Evolutionary conservation across 1,140 invertebrate genomes (phyloP).

Genomic region (Elymnias hypermnestra): DNA sequence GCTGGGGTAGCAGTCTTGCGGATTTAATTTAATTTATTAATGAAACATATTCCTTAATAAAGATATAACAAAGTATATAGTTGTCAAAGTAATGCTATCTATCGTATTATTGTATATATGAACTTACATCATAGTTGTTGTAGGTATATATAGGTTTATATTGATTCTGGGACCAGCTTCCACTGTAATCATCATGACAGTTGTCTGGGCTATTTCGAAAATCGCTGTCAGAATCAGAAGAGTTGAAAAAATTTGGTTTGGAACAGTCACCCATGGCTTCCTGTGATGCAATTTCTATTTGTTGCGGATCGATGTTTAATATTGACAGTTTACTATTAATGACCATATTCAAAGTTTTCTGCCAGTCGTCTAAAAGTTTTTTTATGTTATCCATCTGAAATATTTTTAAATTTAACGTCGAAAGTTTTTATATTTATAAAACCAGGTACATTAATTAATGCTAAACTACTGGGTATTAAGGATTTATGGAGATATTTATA

Average conservation of each 20-base stretch:
- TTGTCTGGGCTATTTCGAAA: slow-evolving; percentile 32
- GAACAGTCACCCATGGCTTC: slow-evolving; percentile 57
- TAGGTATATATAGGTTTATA: slow-evolving; percentile 3
- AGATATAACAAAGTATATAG: too few relatives aligned
- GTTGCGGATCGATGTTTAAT: slow-evolving; percentile 37
- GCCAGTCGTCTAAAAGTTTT: slow-evolving; percentile 58
- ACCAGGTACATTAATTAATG: too few relatives aligned
- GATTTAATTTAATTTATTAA: too few relatives aligned
- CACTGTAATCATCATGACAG: slow-evolving; percentile 37
- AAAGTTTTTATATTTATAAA: too few relatives aligned
- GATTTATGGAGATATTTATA: too few relatives aligned
- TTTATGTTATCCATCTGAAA: slow-evolving; percentile 58
- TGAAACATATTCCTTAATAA: too few relatives aligned
- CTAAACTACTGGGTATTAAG: too few relatives aligned
- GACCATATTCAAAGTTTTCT: slow-evolving; percentile 52
- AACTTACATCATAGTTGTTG: slow-evolving; percentile 23
- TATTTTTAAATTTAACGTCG: not conserved
- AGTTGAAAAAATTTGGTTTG: slow-evolving; percentile 33
- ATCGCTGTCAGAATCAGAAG: slow-evolving; percentile 48
- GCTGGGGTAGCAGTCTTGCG: too few relatives aligned
- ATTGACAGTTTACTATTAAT: slow-evolving; percentile 47
- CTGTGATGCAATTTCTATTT: slow-evolving; percentile 38
- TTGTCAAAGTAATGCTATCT: too few relatives aligned
- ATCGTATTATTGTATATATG: too few relatives aligned
- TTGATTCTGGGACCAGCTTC: slow-evolving; percentile 37